Evolutionary conservation across 2,113 vertebrate species (phyloP).

Genomic region (Galeopterus variegatus): DNA sequence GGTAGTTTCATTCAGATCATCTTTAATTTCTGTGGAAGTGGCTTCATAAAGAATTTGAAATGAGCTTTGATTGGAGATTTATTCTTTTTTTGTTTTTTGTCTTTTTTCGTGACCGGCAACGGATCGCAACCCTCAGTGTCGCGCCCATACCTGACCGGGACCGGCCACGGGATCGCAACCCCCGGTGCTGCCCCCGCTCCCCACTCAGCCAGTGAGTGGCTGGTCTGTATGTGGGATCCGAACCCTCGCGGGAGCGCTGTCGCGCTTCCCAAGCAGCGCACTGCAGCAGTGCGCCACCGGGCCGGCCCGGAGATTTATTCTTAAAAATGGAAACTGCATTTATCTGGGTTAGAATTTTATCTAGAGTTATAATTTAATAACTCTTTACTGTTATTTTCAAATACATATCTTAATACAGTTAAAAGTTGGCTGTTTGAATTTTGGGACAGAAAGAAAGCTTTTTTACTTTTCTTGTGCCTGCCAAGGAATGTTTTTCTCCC

Average conservation of each 20-base stretch:
- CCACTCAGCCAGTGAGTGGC: no score
- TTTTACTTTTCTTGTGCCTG: not conserved
- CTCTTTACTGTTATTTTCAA: slow-evolving; percentile 9
- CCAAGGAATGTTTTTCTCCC: not conserved
- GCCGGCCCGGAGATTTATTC: no score
- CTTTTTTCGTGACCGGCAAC: no score
- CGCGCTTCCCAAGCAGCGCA: no score
- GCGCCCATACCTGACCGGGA: no score
- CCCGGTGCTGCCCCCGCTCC: no score
- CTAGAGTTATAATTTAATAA: slow-evolving; percentile 23
- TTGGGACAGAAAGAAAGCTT: not conserved
- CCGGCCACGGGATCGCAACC: no score
- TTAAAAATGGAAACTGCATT: slow-evolving; percentile 26
- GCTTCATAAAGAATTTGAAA: slow-evolving; percentile 52
- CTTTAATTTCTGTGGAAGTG: slow-evolving; percentile 28
- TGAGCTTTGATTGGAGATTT: not conserved
- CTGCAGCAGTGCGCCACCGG: no score
- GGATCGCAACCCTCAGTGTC: no score
- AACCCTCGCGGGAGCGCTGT: no score
- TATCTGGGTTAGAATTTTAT: slow-evolving; percentile 41
- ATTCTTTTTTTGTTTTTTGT: no score
- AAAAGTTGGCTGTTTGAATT: not conserved
- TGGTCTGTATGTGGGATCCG: no score
- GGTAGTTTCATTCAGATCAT: not conserved
- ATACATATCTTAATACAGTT: slow-evolving; percentile 29